Evolutionary conservation across 2,113 vertebrate genomes (phyloP), one percentile per base, ranked within the genome.

Genomic region (Tachysurus fulvidraco): DNA sequence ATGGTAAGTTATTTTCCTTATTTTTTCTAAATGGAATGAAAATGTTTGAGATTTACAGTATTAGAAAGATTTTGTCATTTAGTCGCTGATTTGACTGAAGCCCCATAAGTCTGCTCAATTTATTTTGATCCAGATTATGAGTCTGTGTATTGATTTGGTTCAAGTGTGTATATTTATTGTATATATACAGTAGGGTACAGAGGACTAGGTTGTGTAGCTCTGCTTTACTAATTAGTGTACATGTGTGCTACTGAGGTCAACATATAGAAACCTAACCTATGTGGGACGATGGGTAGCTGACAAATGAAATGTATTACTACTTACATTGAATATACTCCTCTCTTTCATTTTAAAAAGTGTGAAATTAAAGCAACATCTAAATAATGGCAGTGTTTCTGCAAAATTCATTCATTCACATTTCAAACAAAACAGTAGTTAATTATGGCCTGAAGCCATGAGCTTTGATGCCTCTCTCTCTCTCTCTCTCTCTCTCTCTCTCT

Each of bases 381-480:
- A 92, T 92, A 93, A 91, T 89, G 89, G 74, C 8, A 85, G 91
- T 19, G 91, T 85, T 92, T 92, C 92, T 84, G 88, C 90, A 92
- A 91, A 92, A 85, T 93, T 91, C 65, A 89, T 91, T 93, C 86
- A 90, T 91, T 83, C 86, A 88, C 91, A 91, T 94, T 93, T 94
- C 91, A 93, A 93, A 92, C 92, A 89, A 92, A 74, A 88, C 84
- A 88, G 90, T 80, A 65, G 91, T 91, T 95, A 95, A 95, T 95
- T 95, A 95, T 94, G 93, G 92, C 94, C 93, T 92, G 80, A 91
- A 94, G 95, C 91, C 91, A 91, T 88, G 60, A 83, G 90, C 93
- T 94, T 94, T 94, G 93, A 94, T 95, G 93, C 93, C 89, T 92
- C 92, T 93, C 89, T 88, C 90, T 91, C 91, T 90, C 90, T 90